A percentile compares a stretch with the other conserved stretches of the same genome.
phyloP scores from a whole-genome alignment of 1,140 invertebrate species.

The Stegodyphus dumicola region DNA sequence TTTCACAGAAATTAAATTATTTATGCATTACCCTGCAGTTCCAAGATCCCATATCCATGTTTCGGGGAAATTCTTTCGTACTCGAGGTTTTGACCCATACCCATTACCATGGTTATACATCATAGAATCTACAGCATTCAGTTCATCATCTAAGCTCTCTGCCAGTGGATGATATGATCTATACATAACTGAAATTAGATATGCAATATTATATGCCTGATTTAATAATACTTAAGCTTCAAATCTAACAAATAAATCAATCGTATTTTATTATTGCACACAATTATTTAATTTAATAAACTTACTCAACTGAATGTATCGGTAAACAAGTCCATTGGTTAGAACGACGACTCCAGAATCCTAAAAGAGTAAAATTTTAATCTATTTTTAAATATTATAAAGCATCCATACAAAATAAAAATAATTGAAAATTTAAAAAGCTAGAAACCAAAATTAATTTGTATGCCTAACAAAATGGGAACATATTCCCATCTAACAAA shows the following conservation, averaged over 20 bases:
- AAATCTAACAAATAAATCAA: too few species aligned
- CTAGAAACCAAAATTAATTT: too few species aligned
- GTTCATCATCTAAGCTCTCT: slow-evolving; percentile 46
- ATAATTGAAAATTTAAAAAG: too few species aligned
- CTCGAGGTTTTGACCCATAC: slow-evolving; percentile 30
- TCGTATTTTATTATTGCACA: too few species aligned
- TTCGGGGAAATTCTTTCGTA: slow-evolving; percentile 69
- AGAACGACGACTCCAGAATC: slow-evolving; percentile 82
- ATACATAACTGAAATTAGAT: slow-evolving; percentile 46
- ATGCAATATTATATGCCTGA: too few species aligned
- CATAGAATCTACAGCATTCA: slow-evolving; percentile 41
- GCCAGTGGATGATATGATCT: slow-evolving; percentile 23
- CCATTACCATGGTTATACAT: slow-evolving; percentile 36
- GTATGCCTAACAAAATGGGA: too few species aligned
- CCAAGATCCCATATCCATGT: slow-evolving; percentile 69
- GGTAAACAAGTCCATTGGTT: slow-evolving; percentile 76
- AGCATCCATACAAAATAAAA: too few species aligned
- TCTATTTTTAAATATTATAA: neutral
- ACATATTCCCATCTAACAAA: too few species aligned
- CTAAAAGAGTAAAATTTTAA: slow-evolving; percentile 67
- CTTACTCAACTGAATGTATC: slow-evolving; percentile 65
- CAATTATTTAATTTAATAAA: neutral
- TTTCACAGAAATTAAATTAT: neutral
- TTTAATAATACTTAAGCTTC: too few species aligned
- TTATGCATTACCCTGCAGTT: slow-evolving; percentile 64